Evolutionary conservation across 2,113 vertebrate genomes (phyloP), one percentile per base, ranked within the genome.

Genomic region (Copsychus sechellarum): DNA sequence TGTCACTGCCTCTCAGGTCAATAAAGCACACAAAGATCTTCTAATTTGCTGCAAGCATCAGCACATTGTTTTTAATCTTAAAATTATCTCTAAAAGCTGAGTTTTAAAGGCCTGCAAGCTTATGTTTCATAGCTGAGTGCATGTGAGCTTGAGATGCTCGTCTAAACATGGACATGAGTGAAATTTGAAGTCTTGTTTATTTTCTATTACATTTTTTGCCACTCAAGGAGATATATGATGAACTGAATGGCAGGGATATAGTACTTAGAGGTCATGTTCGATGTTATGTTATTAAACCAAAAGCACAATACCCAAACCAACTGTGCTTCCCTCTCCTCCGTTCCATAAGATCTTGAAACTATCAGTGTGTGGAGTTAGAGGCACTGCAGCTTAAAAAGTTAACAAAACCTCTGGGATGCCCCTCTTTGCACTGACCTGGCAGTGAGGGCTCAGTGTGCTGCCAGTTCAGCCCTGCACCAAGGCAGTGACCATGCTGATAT

Each of bases 381-480:
- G 29, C 28, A 56, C 21, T 70, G 61, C 40, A 90, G 54, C 22
- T 45, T 8, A 31, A 86, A 67, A 60, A 51, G 23, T 7, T 15
- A 58, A 21, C 6, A 57, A 23, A 79, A 11, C 18, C 28, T 10
- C 26, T 11, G 9, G 11, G 34, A 58, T 23, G 56, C 11, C 24
- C 3, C 0, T 14, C 23, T 57, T 31, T 22, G 42, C 4, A 1
- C 14, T 62, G 51, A 28, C 1, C 13, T 1, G 13, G n/a, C 47
- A 57, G n/a, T 2, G 42, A 43, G 28, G 23, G 12, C n/a, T 36
- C 0, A 0, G 22, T 12, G 8, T 60, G 40, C 70, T 5, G 2
- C 29, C 70, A 22, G 25, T 8, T 25, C 17, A 54, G 42, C 7
- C 9, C 78, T 62, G 51, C 2, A 7, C 28, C 0, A 0, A 47